Conservation (phyloP, 2,797 vertebrate species). For the Leucoraja ocellata region DNA sequence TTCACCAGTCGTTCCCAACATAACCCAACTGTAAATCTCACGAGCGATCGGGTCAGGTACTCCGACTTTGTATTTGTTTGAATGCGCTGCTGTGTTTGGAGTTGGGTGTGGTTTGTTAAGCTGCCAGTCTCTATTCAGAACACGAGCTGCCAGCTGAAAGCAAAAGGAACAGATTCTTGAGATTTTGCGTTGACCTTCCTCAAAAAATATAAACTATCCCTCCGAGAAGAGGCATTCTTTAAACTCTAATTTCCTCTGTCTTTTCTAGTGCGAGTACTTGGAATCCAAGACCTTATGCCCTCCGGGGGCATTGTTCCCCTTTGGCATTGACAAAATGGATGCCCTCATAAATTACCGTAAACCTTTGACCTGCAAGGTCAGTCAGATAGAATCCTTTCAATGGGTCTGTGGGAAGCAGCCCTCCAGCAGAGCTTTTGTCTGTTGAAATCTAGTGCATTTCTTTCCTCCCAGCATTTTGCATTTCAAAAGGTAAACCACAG, state of each 20-base stretch:
- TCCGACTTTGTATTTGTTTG: not conserved
- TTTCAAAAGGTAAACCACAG: not conserved
- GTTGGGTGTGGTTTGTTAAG: not conserved
- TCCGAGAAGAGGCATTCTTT: not conserved
- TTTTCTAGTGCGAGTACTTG: conserved; percentile 24
- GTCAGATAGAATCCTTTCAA: conserved; percentile 32
- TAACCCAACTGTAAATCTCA: not conserved
- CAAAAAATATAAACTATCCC: not conserved
- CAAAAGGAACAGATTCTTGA: not conserved
- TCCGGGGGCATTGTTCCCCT: conserved; percentile 2
- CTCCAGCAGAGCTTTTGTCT: not conserved
- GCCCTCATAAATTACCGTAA: conserved; percentile 23
- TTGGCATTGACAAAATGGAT: conserved; percentile 16
- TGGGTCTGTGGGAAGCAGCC: conserved; percentile 18
- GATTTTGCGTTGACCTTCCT: not conserved
- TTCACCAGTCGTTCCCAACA: not conserved
- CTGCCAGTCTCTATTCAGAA: not conserved
- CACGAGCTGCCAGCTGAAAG: not conserved
- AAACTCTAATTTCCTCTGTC: conserved; percentile 14
- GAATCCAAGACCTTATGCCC: not conserved
- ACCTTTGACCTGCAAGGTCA: conserved; percentile 22
- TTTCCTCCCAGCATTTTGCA: not conserved
- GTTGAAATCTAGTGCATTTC: not conserved
- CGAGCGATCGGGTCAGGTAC: too few relatives aligned
- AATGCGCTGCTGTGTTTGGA: not conserved